phyloP scores from a whole-genome alignment of 2,797 vertebrate genomes.

The Mastacembelus armatus region DNA sequence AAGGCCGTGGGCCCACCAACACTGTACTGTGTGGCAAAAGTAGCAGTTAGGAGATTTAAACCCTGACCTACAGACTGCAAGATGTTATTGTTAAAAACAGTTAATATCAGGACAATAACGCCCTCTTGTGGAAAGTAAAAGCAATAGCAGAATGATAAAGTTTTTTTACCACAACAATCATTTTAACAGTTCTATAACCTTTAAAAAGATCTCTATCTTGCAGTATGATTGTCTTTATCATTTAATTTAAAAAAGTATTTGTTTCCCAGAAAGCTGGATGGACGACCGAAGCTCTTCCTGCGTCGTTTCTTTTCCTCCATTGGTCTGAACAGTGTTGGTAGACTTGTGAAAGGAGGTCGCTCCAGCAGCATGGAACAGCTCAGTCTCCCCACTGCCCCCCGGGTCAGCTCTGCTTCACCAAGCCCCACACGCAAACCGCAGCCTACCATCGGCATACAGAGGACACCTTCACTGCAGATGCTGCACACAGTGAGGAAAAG shows the following conservation, averaged over 20 bases:
- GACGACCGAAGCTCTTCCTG: slow-evolving; percentile 83
- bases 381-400: slow-evolving; percentile 63
- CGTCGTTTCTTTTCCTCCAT: slow-evolving; percentile 87
- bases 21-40: slow-evolving; percentile 27
- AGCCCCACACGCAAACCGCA: slow-evolving; percentile 78
- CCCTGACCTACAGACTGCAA: slow-evolving; percentile 38
- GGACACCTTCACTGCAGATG: slow-evolving; percentile 84
- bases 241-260: not conserved
- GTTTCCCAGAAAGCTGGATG: slow-evolving; percentile 76
- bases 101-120: slow-evolving; percentile 48
- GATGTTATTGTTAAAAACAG: slow-evolving; percentile 34
- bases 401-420: slow-evolving; percentile 70
- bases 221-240: not conserved
- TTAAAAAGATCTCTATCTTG: not conserved
- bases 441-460: slow-evolving; percentile 76
- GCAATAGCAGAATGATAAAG: slow-evolving; percentile 1
- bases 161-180: not conserved
- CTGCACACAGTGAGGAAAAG: slow-evolving; percentile 76
- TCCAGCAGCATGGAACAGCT: slow-evolving; percentile 89
- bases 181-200: not conserved
- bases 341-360: slow-evolving; percentile 82
- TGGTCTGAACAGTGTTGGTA: slow-evolving; percentile 84
- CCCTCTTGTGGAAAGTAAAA: slow-evolving; percentile 66
- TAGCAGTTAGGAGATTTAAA: slow-evolving; percentile 55
- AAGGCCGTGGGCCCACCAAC: slow-evolving; percentile 31